Conservation (phyloP, 2,797 vertebrate species). For the Tiaroga cobitis region DNA sequence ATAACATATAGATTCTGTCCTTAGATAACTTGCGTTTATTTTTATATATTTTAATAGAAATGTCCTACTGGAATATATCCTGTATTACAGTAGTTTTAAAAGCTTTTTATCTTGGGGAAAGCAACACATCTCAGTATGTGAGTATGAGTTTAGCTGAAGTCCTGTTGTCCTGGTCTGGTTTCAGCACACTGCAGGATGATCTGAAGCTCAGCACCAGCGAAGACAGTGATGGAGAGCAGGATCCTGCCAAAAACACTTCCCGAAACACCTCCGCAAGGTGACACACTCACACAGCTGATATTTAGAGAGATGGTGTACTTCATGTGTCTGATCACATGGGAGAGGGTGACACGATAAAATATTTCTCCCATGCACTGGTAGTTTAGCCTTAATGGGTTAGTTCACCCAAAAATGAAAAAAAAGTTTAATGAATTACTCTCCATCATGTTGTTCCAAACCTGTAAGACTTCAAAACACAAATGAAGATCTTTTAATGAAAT, state of each 20-base stretch:
- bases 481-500: background rate
- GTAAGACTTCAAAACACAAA: background rate
- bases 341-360: background rate
- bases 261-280: constrained; percentile 94
- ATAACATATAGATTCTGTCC: no score
- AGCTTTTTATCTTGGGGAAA: background rate
- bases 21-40: background rate
- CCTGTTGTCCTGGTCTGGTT: constrained; percentile 57
- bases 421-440: rapidly evolving
- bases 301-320: background rate
- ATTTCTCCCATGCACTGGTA: background rate
- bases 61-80: background rate
- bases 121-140: background rate
- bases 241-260: constrained; percentile 90
- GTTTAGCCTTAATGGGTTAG: background rate
- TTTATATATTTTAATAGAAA: background rate
- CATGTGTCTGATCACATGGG: background rate
- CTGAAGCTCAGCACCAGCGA: constrained; percentile 98
- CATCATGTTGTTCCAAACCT: background rate
- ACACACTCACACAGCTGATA: background rate
- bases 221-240: constrained; percentile 96
- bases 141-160: background rate
- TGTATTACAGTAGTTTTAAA: background rate
- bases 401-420: background rate
- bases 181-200: constrained; percentile 93